Evolutionary conservation across 1,140 invertebrate genomes (phyloP), one percentile per base, ranked within the genome.

Genomic region (Eueides isabella): DNA sequence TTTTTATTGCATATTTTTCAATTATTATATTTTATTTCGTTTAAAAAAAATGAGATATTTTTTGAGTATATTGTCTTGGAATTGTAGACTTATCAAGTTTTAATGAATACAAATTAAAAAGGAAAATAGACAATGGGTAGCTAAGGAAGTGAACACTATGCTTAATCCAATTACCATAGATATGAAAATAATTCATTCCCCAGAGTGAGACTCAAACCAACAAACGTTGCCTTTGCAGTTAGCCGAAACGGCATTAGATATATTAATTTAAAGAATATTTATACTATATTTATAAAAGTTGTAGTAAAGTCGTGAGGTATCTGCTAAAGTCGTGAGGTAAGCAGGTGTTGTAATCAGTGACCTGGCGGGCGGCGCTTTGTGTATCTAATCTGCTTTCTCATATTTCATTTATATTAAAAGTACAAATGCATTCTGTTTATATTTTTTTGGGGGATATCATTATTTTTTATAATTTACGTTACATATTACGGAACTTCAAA

Each of bases 321-420:
- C n/a, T 68, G 23, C 67, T 41, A 68, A 73, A 28, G 67, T 73
- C 55, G 61, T 48, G 62, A 44, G 35, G 19, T 70, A 61, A 71
- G 63, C 73, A 75, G 73, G 73, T 75, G 73, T 75, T 19, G 67
- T 66, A 75, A 70, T 75, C 73, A 75, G 62, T 75, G 73, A 75
- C 67, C 67, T 67, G 31, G 38, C 72, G 72, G 72, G 67, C 62
- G 72, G 72, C 63, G 63, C 29, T 61, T 74, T 74, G 66, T 66
- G 72, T 65, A 66, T 61, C 63, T 48, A 66, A 68, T 29, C 35
- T 63, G 67, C 66, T 61, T 26, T 31, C 29, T 30, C 19, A n/a
- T 63, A 63, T 63, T 23, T 63, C 28, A 31, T n/a, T 28, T 23
- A 30, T 30, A 29, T 23, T 30, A 63, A 16, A 16, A 63, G 30